A percentile compares a stretch with the other conserved stretches of the same genome.
Evolutionary conservation across 53 echinoderm and acorn worm genomes (phyloP).

Genomic region (Luidia sarsii): DNA sequence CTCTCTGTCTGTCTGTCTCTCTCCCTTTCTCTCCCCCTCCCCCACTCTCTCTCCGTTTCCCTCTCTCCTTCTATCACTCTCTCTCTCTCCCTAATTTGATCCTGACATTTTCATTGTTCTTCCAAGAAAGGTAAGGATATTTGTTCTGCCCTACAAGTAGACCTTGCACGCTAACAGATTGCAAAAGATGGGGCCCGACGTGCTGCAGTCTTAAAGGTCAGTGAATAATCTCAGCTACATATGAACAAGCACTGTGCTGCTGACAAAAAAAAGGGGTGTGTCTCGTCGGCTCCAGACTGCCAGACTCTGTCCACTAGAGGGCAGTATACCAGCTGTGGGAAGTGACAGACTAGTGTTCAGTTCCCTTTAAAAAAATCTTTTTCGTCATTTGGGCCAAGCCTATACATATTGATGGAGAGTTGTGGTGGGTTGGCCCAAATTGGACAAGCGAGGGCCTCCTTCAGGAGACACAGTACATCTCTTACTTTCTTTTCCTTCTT

Average conservation of each 20-base stretch:
- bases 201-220: constrained; percentile 39
- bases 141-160: too few species aligned
- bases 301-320: constrained; percentile 5
- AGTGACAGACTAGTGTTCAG: too few species aligned
- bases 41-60: too few species aligned
- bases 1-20: too few species aligned
- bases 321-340: not conserved
- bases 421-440: not conserved
- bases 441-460: not conserved
- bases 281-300: not conserved
- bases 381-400: not conserved
- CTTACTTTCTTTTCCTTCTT: too few species aligned
- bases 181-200: too few species aligned
- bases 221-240: constrained; percentile 16
- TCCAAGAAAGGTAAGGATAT: too few species aligned
- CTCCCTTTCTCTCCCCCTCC: too few species aligned
- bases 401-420: not conserved
- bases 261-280: constrained; percentile 1
- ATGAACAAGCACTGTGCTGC: not conserved
- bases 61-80: too few species aligned
- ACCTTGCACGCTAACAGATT: too few species aligned
- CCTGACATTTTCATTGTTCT: too few species aligned
- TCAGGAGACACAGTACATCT: not conserved
- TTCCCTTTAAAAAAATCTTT: not conserved
- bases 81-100: too few species aligned